These are phyloP conservation scores for Brachyopa scutellaris DNA, from an alignment of 2,888 invertebrate genomes.

Conservation along the genomic window DNA sequence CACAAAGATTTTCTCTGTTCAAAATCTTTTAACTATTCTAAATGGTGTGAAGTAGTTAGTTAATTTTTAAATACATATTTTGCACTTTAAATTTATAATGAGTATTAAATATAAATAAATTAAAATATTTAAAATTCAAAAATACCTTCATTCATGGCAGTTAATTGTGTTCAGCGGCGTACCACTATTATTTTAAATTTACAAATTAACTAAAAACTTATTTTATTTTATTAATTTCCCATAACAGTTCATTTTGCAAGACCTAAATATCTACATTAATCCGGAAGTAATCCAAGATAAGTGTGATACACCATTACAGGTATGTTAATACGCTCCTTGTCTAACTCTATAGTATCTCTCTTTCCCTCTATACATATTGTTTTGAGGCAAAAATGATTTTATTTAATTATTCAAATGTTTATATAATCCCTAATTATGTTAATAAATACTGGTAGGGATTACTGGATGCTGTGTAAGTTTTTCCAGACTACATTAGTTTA, in stretches of 20 bases:
- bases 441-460: conserved; percentile 14
- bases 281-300: conserved; percentile 63
- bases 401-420: conserved; percentile 45
- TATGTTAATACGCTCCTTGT: too few relatives aligned
- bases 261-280: conserved; percentile 61
- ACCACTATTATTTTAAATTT: conserved; percentile 25
- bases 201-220: not conserved
- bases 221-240: conserved; percentile 16
- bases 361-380: not conserved
- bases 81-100: too few relatives aligned
- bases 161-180: conserved; percentile 1
- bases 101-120: too few relatives aligned
- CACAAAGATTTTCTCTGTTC: too few relatives aligned
- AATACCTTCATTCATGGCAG: too few relatives aligned
- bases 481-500: conserved; percentile 13
- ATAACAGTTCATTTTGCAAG: conserved; percentile 64
- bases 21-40: too few relatives aligned
- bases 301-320: conserved; percentile 63
- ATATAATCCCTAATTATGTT: conserved; percentile 33
- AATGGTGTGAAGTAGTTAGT: too few relatives aligned
- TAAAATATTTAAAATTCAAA: too few relatives aligned
- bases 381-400: conserved; percentile 16
- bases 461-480: not conserved
- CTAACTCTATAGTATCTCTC: conserved; percentile 44
- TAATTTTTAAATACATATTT: too few relatives aligned